Evolutionary conservation across 2,113 vertebrate genomes (phyloP), one percentile per base, ranked within the genome.

Genomic region (Herpailurus yagouaroundi): DNA sequence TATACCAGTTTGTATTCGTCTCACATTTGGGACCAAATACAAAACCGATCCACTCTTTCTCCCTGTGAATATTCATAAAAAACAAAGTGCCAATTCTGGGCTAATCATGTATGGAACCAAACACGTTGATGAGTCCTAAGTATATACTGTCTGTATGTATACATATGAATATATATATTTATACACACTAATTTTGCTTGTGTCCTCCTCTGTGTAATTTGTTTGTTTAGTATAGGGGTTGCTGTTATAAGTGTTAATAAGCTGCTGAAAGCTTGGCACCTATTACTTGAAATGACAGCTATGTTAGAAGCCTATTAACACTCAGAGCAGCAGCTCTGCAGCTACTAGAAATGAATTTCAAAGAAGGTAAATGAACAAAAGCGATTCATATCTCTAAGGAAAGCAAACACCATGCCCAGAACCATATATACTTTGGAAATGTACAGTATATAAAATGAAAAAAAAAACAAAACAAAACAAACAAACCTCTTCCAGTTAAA

Each of bases 21-120:
- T 98, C 98, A 98, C 98, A 98, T 98, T 98, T 98, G 98, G 97
- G 97, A 98, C 97, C 96, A 98, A 98, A 97, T 97, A 98, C 97
- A 98, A 97, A 98, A 97, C 98, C 60, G 86, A 98, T 97, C 97
- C 88, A 94, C 97, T 98, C 96, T 85, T 97, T 96, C 92, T 97
- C 66, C 77, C 97, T 96, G 97, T 98, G 97, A 98, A 98, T 98
- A 98, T 98, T 98, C 98, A 98, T 98, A 94, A 93, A 97, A 97
- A 97, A 92, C 97, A 97, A 98, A 97, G 97, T 98, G 98, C 98
- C 98, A 98, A 97, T 98, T 98, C 98, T 97, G 95, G 95, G 95
- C 91, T 98, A 97, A 97, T 97, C 97, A 94, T 98, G 94, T 98
- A 97, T 96, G 97, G 97, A 98, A 98, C 97, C 95, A 98, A 98